A percentile compares a stretch with the other conserved stretches of the same genome.
These are phyloP conservation scores for Lepilemur septentrionalis DNA, from an alignment of 2,797 vertebrate genomes.

Conservation along the genomic window DNA sequence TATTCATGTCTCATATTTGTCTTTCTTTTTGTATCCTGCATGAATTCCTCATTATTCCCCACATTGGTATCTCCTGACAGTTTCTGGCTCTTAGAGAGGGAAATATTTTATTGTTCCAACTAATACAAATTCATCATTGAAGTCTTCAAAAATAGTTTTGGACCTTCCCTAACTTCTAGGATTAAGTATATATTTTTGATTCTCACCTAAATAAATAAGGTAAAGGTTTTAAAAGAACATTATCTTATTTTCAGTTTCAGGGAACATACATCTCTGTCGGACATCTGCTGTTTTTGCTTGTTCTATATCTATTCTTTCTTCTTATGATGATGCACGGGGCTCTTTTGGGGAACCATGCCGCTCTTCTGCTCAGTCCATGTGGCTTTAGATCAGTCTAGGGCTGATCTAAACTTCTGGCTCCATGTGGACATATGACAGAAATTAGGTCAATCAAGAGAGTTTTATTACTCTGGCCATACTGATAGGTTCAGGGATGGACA, in stretches of 20 bases:
- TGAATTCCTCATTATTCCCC: neutral
- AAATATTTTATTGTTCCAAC: conserved; percentile 3
- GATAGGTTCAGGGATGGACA: neutral
- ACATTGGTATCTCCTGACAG: neutral
- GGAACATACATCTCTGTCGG: neutral
- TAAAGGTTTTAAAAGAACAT: neutral
- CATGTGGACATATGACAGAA: neutral
- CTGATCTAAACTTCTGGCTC: neutral
- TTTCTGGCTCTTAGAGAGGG: neutral
- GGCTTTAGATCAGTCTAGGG: neutral
- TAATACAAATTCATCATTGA: neutral
- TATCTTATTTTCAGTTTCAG: neutral
- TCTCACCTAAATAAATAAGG: neutral
- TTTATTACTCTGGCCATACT: neutral
- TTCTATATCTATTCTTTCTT: neutral
- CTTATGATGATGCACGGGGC: neutral
- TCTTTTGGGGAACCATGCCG: neutral
- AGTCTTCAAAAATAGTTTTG: neutral
- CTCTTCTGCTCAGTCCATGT: neutral
- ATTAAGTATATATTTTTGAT: neutral
- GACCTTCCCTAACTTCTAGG: neutral
- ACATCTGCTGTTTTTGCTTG: neutral
- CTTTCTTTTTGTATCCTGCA: neutral
- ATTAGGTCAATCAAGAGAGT: neutral
- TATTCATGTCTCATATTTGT: neutral